Conservation (phyloP, 2,113 vertebrate genomes). For the Charina bottae region DNA sequence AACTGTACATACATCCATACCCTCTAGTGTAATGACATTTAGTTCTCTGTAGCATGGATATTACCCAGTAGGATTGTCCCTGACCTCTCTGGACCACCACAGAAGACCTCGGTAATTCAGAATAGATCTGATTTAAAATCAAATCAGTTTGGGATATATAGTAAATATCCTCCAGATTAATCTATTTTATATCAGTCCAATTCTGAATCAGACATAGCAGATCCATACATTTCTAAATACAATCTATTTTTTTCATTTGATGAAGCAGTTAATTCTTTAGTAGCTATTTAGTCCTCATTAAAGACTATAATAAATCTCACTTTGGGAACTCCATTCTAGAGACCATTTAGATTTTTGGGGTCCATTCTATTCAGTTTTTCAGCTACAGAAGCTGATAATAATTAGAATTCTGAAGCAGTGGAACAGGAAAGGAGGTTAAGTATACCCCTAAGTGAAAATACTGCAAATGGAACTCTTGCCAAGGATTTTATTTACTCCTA, state of each 20-base stretch:
- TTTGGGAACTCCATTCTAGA: background rate
- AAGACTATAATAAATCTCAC: background rate
- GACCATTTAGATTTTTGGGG: background rate
- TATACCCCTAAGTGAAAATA: background rate
- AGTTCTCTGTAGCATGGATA: background rate
- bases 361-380: background rate
- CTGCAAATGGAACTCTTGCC: background rate
- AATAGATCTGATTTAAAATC: background rate
- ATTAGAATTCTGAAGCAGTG: background rate
- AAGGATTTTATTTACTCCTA: background rate
- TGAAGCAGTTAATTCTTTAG: background rate
- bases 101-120: background rate
- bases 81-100: background rate
- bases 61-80: background rate
- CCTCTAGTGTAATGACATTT: background rate
- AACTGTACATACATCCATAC: background rate
- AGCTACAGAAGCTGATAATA: background rate
- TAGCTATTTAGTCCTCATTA: background rate
- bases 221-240: background rate
- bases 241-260: background rate
- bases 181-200: background rate
- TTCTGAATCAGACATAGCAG: background rate
- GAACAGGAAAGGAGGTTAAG: background rate
- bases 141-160: background rate
- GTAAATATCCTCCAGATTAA: background rate